Evolutionary conservation across 2,888 invertebrate species (phyloP).

Genomic region (Spialia ferax): DNA sequence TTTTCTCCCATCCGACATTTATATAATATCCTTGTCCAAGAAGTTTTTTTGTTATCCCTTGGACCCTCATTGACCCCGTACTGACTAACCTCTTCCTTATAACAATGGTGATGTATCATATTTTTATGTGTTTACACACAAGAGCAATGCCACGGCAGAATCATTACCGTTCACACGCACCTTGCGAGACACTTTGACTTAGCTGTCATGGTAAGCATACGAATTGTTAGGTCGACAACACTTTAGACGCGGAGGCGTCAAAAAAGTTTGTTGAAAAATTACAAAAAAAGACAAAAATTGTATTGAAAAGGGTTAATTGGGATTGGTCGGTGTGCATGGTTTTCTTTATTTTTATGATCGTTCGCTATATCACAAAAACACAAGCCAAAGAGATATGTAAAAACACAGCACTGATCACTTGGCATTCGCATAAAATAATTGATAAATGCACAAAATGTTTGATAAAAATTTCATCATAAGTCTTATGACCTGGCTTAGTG

Average conservation of each 20-base stretch:
- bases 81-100: conserved; percentile 6
- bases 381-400: not conserved
- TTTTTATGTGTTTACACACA: conserved; percentile 28
- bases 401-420: not conserved
- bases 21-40: not conserved
- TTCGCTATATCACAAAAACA: conserved; percentile 1
- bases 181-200: conserved; percentile 30
- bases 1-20: conserved; percentile 3
- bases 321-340: not conserved
- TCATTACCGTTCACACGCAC: conserved; percentile 37
- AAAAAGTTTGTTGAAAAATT: not conserved
- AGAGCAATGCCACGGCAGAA: conserved; percentile 33
- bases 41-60: not conserved
- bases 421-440: not conserved
- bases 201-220: conserved; percentile 26
- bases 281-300: not conserved
- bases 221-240: conserved; percentile 10
- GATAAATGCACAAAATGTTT: not conserved
- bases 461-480: too few species aligned
- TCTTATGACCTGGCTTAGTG: too few species aligned
- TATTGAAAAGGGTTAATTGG: not conserved
- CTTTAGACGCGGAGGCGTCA: not conserved
- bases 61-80: conserved; percentile 11
- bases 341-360: conserved; percentile 1
- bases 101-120: conserved; percentile 21